Evolutionary conservation across 2,888 invertebrate species (phyloP).

Genomic region (Drymonia ruficornis): DNA sequence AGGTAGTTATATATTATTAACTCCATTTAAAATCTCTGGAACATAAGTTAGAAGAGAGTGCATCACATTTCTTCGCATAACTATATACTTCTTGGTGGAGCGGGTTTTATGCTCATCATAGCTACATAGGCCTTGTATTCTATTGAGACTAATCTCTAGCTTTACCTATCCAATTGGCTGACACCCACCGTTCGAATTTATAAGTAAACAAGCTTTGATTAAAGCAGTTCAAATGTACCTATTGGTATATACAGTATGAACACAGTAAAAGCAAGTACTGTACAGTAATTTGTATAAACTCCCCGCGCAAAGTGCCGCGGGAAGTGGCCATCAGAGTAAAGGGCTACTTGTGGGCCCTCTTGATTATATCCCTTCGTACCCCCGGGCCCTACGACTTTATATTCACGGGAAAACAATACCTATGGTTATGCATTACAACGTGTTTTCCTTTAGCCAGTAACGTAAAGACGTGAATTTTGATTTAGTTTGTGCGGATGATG

Average conservation of each 20-base stretch:
- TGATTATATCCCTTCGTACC: conserved; percentile 55
- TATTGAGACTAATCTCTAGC: background rate
- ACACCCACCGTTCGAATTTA: background rate
- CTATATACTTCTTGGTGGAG: no score
- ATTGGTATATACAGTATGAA: no score
- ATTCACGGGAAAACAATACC: conserved; percentile 34
- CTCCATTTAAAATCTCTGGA: no score
- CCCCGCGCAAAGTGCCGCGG: conserved; percentile 32
- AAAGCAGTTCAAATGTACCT: background rate
- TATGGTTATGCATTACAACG: conserved; percentile 30
- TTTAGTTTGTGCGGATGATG: conserved; percentile 30
- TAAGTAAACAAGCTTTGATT: background rate
- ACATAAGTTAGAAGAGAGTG: no score
- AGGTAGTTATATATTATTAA: no score
- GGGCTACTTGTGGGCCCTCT: conserved; percentile 48
- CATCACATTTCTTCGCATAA: no score
- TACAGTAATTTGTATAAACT: conserved; percentile 25
- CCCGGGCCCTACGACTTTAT: conserved; percentile 24
- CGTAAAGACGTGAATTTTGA: conserved; percentile 20
- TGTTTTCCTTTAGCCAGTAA: conserved; percentile 28
- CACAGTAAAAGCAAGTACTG: background rate
- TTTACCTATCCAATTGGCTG: background rate
- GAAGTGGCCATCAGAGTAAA: conserved; percentile 50
- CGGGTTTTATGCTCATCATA: no score
- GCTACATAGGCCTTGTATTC: background rate